Percentiles rank a stretch among this genome's conserved stretches.
phyloP scores from a whole-genome alignment of 2,888 invertebrate species.

The Sclerodermus sp. region DNA sequence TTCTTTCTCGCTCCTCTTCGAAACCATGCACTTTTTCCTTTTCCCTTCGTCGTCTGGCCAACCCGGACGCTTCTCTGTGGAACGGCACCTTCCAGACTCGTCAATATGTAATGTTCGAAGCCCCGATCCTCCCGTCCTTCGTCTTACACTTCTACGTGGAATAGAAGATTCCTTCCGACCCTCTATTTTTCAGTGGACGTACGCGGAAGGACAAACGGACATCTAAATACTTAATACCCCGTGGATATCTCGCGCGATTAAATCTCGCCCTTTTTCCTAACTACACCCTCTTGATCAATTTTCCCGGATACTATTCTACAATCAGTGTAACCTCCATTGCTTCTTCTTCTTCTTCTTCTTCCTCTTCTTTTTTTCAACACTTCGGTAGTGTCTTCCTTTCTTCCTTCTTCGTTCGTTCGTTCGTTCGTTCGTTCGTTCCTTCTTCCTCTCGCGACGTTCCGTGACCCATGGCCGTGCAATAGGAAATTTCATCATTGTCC shows the following conservation, averaged over 20 bases:
- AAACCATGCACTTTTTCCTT: slow-evolving; percentile 4
- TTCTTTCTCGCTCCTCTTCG: slow-evolving; percentile 7
- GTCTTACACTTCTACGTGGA: slow-evolving; percentile 24
- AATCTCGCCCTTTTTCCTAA: not conserved
- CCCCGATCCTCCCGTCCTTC: slow-evolving; percentile 22
- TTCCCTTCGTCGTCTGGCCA: slow-evolving; percentile 10
- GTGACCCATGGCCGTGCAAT: slow-evolving; percentile 13
- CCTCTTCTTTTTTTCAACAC: slow-evolving; percentile 15
- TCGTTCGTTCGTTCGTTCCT: no score
- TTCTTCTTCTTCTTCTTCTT: slow-evolving; percentile 11
- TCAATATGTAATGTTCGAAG: slow-evolving; percentile 38
- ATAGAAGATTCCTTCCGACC: slow-evolving; percentile 25
- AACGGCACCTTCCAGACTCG: slow-evolving; percentile 24
- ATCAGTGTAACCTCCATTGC: no score
- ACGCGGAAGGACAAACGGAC: slow-evolving; percentile 10
- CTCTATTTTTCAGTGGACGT: slow-evolving; percentile 31
- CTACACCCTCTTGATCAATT: no score
- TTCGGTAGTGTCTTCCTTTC: slow-evolving; percentile 9
- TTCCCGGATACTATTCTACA: no score
- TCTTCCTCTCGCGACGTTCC: slow-evolving; percentile 10
- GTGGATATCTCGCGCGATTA: no score
- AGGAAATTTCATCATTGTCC: slow-evolving; percentile 10
- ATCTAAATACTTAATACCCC: slow-evolving; percentile 16
- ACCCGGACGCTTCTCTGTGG: slow-evolving; percentile 3
- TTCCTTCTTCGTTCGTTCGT: slow-evolving; percentile 2